Evolutionary conservation across 2,888 invertebrate species (phyloP), one percentile per base, ranked within the genome.

Genomic region (Hypena proboscidalis): DNA sequence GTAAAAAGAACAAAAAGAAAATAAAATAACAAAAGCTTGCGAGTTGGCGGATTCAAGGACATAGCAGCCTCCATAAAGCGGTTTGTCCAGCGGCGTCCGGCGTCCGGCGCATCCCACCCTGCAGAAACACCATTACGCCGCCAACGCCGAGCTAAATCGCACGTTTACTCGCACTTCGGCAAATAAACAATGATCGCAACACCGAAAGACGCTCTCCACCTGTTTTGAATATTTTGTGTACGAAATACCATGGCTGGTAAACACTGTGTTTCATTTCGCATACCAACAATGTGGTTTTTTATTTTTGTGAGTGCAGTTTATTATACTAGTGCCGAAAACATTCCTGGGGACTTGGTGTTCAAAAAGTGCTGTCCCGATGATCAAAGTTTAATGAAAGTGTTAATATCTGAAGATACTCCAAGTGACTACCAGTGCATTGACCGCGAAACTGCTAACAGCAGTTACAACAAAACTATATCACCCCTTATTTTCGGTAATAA

Each of bases 311-410:
- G 73, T 69, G 60, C 63, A 47, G 67, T 76, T 50, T 58, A 50
- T 56, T 59, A 53, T 56, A 60, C 51, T 29, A 60, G 64, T 63
- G 62, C 51, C 37, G 66, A 67, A 51, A 41, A 38, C 21, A 48
- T 58, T 61, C 65, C 67, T 30, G 67, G 72, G 53, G 50, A 55
- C 20, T 52, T 62, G 36, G 62, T 73, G 60, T 85, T 90, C 63
- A 77, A 77, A 36, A 91, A 90, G 73, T 91, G 91, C 64, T 91
- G 91, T 66, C 67, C 72, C 2, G 67, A 66, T 26, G 62, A 62
- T 50, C 62, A 83, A 50, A 82, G 77, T 64, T 76, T 91, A 29
- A 50, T 84, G 38, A 85, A 77, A 75, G 63, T 81, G 46, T 59
- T 57, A 2, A 67, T 73, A 35, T 34, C 35, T 27, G 70, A 75